These are phyloP conservation scores for Ptychoptera contaminata DNA, from an alignment of 2,888 invertebrate genomes.

Conservation along the genomic window DNA sequence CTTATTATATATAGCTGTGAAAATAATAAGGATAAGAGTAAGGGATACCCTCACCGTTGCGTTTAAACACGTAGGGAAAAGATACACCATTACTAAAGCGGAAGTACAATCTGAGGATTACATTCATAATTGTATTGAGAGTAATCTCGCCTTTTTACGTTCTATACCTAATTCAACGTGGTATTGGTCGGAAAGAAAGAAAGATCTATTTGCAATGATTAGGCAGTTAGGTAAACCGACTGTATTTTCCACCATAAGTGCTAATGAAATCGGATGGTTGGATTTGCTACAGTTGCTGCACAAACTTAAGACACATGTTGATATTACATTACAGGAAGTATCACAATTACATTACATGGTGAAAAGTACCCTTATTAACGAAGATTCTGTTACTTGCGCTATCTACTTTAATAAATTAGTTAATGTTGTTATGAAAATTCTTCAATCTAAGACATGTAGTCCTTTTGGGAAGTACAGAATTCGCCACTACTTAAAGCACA, in stretches of 20 bases:
- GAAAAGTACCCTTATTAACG: conserved; percentile 13
- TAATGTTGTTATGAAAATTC: too few species aligned
- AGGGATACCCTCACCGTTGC: conserved; percentile 7
- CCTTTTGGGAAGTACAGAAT: conserved; percentile 16
- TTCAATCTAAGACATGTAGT: conserved; percentile 11
- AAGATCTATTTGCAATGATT: conserved; percentile 26
- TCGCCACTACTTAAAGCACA: conserved; percentile 16
- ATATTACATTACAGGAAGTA: conserved; percentile 9
- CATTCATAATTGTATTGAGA: conserved; percentile 10
- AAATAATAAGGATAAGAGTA: conserved; percentile 20
- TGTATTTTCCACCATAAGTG: conserved; percentile 25
- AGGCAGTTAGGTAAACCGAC: conserved; percentile 25
- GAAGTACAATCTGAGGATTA: conserved; percentile 11
- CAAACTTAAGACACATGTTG: conserved; percentile 14
- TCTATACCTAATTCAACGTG: conserved; percentile 21
- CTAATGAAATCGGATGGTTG: too few species aligned
- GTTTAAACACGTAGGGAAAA: conserved; percentile 12
- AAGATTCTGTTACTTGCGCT: conserved; percentile 12
- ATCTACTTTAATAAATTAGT: conserved; percentile 13
- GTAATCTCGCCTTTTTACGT: conserved; percentile 18
- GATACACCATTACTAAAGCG: conserved; percentile 11
- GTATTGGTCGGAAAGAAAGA: conserved; percentile 22
- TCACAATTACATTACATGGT: conserved; percentile 8
- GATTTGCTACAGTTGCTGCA: conserved; percentile 20
- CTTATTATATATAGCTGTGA: conserved; percentile 25